Conservation (phyloP, 1,140 invertebrate genomes). For the Parapsyche elsis region DNA sequence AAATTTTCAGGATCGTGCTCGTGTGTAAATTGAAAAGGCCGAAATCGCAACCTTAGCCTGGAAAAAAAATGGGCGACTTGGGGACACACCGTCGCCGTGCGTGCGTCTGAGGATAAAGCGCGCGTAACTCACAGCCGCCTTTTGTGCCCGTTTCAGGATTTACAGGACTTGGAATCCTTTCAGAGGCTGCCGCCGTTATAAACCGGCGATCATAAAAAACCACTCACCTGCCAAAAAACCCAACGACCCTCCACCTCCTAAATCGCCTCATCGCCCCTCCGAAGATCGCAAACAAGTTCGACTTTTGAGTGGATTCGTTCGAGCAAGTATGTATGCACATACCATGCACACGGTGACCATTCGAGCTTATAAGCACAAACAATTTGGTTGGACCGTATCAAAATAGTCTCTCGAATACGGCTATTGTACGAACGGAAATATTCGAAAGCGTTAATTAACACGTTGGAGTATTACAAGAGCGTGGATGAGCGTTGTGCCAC, state of each 20-base stretch:
- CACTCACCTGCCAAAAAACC: conserved; percentile 28
- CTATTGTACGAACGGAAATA: too few relatives aligned
- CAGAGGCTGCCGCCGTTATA: conserved; percentile 28
- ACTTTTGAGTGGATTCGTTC: neutral
- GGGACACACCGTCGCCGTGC: neutral
- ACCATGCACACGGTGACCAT: neutral
- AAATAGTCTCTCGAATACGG: too few relatives aligned
- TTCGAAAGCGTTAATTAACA: too few relatives aligned
- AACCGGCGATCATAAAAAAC: conserved; percentile 49
- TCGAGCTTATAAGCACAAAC: too few relatives aligned
- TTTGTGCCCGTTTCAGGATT: conserved; percentile 44
- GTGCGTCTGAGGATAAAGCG: conserved; percentile 18
- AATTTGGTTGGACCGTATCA: neutral
- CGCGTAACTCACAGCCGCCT: conserved; percentile 14
- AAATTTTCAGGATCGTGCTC: neutral
- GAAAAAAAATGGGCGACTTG: conserved; percentile 2
- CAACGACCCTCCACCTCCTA: neutral
- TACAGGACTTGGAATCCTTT: conserved; percentile 20
- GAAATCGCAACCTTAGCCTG: conserved; percentile 11
- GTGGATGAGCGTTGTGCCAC: too few relatives aligned
- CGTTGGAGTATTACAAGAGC: too few relatives aligned
- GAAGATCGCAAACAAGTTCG: conserved; percentile 6
- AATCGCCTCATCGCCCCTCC: neutral
- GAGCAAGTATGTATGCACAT: neutral
- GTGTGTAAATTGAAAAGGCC: conserved; percentile 47